These are phyloP conservation scores for Magallana nippona DNA, from an alignment of 2,888 invertebrate genomes.

Conservation along the genomic window DNA sequence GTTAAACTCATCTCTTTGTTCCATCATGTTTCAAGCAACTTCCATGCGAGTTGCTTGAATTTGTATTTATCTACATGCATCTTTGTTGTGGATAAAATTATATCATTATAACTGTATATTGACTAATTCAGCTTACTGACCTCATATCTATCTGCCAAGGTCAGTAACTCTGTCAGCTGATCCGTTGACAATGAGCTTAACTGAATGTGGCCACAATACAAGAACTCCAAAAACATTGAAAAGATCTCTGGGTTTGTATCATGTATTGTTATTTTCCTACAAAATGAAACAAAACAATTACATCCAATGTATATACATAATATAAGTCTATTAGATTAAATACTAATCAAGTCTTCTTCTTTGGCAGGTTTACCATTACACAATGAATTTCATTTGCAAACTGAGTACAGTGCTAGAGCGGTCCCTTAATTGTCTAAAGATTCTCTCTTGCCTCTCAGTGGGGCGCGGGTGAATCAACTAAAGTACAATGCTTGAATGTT, in stretches of 20 bases:
- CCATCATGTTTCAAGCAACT: no score
- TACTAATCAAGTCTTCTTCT: no score
- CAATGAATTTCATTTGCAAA: no score
- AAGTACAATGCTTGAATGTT: neutral
- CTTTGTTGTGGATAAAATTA: neutral
- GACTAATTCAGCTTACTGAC: conserved; percentile 55
- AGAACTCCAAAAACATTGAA: conserved; percentile 84
- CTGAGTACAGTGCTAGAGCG: no score
- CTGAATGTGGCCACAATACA: conserved; percentile 85
- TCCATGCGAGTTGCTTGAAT: no score
- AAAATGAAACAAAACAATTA: conserved; percentile 55
- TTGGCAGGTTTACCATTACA: no score
- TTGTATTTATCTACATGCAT: neutral
- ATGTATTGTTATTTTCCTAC: conserved; percentile 85
- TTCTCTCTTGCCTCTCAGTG: conserved; percentile 87
- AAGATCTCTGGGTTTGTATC: conserved; percentile 85
- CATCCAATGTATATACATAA: no score
- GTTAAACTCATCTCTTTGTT: no score
- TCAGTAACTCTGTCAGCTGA: conserved; percentile 85
- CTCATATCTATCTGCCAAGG: conserved; percentile 83
- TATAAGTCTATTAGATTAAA: no score
- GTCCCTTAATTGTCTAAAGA: conserved; percentile 84
- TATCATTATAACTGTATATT: no score
- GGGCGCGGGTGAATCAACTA: conserved; percentile 85
- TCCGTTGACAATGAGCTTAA: conserved; percentile 81